phyloP scores from a whole-genome alignment of 2,888 invertebrate genomes.

The Thera britannica region DNA sequence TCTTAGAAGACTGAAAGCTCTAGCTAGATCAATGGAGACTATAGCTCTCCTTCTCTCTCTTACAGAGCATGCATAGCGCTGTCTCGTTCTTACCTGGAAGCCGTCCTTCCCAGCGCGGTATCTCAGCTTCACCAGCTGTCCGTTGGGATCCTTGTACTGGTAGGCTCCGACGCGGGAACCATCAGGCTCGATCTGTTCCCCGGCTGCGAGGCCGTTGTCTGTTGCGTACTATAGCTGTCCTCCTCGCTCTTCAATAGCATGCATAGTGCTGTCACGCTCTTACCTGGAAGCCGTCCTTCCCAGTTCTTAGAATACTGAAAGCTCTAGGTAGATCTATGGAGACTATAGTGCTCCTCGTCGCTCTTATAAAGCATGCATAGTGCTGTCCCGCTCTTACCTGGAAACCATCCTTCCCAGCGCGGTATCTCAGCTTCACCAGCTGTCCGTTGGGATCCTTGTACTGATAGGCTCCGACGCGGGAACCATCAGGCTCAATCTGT shows the following conservation, averaged over 20 bases:
- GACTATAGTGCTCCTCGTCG: too few species aligned
- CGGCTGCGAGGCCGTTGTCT: conserved; percentile 88
- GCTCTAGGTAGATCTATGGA: too few species aligned
- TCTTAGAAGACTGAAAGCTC: too few species aligned
- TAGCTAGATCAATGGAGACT: too few species aligned
- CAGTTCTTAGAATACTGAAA: too few species aligned
- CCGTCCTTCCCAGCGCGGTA: conserved; percentile 82
- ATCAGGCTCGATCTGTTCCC: conserved; percentile 88
- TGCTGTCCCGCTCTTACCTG: conserved; percentile 54
- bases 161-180: conserved; percentile 87
- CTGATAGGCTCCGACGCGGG: conserved; percentile 86
- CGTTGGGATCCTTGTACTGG: conserved; percentile 87
- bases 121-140: conserved; percentile 87
- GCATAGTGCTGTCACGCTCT: too few species aligned
- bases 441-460: conserved; percentile 88
- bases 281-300: too few species aligned
- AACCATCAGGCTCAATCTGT: conserved; percentile 88
- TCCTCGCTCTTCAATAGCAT: too few species aligned
- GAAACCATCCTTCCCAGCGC: conserved; percentile 81
- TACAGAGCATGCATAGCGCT: too few species aligned
- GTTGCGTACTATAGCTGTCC: conserved; percentile 81
- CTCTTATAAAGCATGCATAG: too few species aligned
- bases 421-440: conserved; percentile 86
- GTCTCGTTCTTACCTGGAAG: conserved; percentile 63
- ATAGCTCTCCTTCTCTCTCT: too few species aligned